Percentiles rank a stretch among this genome's conserved stretches.
These are phyloP conservation scores for Synanthedon vespiformis DNA, from an alignment of 2,888 invertebrate genomes.

Conservation along the genomic window DNA sequence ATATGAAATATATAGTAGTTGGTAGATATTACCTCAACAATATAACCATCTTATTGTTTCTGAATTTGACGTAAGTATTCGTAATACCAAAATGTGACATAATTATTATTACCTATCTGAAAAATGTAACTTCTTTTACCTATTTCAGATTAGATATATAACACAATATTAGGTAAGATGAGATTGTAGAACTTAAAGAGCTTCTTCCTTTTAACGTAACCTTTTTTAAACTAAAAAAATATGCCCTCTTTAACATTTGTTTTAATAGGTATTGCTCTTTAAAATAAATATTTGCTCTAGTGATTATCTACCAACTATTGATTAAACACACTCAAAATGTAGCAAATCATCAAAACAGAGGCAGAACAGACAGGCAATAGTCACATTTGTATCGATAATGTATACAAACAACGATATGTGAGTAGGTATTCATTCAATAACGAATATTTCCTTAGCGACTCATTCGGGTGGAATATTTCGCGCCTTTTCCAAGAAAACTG, in stretches of 20 bases:
- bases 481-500: conserved; percentile 21
- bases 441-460: conserved; percentile 11
- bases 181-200: no score
- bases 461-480: conserved; percentile 24
- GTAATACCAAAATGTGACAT: no score
- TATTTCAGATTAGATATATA: no score
- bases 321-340: conserved; percentile 33
- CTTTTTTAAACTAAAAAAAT: no score
- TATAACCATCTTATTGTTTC: no score
- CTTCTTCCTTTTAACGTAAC: background rate
- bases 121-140: no score
- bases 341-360: conserved; percentile 49
- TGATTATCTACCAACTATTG: conserved; percentile 26
- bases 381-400: conserved; percentile 35
- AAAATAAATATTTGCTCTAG: conserved; percentile 32
- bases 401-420: conserved; percentile 1
- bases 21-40: no score
- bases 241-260: background rate
- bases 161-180: no score
- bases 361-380: conserved; percentile 24
- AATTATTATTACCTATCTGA: no score
- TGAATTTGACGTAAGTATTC: no score
- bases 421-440: background rate
- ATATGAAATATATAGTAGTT: no score
- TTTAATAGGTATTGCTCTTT: conserved; percentile 11